A percentile compares a stretch with the other conserved stretches of the same genome.
phyloP scores from a whole-genome alignment of 2,113 vertebrate genomes.

The Amphilophus citrinellus region DNA sequence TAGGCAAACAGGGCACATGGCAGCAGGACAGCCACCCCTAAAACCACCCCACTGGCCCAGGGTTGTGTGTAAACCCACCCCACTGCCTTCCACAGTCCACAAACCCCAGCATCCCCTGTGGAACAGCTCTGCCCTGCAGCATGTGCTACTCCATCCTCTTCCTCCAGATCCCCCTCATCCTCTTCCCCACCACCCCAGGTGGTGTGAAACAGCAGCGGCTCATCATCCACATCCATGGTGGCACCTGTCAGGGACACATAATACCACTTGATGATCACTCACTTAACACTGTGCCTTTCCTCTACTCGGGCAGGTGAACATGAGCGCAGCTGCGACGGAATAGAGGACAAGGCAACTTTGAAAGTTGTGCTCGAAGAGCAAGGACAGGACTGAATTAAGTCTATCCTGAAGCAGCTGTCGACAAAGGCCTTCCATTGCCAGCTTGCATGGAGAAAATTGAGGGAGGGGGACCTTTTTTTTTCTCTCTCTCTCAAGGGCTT shows the following conservation, averaged over 20 bases:
- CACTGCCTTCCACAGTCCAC: slow-evolving; percentile 88
- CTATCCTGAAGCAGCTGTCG: slow-evolving; percentile 47
- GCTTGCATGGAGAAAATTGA: slow-evolving; percentile 48
- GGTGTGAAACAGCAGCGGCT: slow-evolving; percentile 87
- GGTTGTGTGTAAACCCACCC: slow-evolving; percentile 94
- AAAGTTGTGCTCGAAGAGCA: slow-evolving; percentile 40
- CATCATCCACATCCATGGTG: slow-evolving; percentile 91
- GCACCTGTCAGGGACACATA: slow-evolving; percentile 64
- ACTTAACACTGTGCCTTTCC: slow-evolving; percentile 6
- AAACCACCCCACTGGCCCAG: slow-evolving; percentile 85
- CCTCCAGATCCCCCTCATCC: slow-evolving; percentile 71
- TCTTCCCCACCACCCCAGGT: slow-evolving; percentile 85
- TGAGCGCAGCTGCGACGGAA: slow-evolving; percentile 8
- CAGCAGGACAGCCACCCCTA: slow-evolving; percentile 87
- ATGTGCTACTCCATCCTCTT: slow-evolving; percentile 72
- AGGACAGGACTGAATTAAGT: slow-evolving; percentile 58
- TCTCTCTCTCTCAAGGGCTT: slow-evolving; percentile 16
- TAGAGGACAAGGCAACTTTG: slow-evolving; percentile 48
- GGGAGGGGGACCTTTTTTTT: not conserved
- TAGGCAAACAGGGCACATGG: slow-evolving; percentile 87
- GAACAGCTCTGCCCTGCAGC: slow-evolving; percentile 58
- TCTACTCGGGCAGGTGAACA: slow-evolving; percentile 24
- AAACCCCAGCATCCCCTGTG: slow-evolving; percentile 34
- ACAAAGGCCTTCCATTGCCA: slow-evolving; percentile 21
- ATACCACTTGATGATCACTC: slow-evolving; percentile 45